Conservation (phyloP, 2,797 vertebrate species). For the Phoebastria nigripes region DNA sequence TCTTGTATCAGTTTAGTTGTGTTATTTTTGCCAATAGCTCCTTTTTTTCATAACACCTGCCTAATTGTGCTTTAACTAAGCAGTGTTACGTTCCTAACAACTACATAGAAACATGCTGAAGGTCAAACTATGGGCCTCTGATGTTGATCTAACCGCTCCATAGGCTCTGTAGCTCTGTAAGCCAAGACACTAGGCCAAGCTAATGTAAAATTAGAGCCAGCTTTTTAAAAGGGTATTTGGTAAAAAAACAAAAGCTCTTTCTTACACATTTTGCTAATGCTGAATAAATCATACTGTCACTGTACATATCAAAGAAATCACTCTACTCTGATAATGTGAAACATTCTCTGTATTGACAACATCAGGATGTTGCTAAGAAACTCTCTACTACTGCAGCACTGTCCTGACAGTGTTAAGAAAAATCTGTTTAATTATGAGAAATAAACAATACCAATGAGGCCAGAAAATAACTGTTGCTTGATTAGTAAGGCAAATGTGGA, state of each 20-base stretch:
- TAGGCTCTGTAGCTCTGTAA: background rate
- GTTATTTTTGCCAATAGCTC: background rate
- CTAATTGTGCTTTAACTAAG: background rate
- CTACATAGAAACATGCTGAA: background rate
- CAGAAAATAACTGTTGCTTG: background rate
- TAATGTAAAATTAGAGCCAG: background rate
- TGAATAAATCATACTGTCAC: background rate
- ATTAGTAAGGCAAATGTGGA: background rate
- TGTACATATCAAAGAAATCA: background rate
- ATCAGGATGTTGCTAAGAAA: background rate
- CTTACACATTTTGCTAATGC: background rate
- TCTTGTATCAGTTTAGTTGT: background rate
- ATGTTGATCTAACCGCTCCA: fast-evolving
- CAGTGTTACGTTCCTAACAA: background rate
- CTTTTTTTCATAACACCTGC: background rate
- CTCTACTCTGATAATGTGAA: background rate
- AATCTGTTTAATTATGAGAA: background rate
- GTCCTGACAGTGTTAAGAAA: background rate
- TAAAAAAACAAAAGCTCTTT: background rate
- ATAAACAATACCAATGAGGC: background rate
- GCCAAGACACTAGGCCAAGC: background rate
- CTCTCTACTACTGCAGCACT: background rate
- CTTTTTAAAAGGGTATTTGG: background rate
- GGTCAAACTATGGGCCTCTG: background rate
- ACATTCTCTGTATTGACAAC: background rate